phyloP scores from a whole-genome alignment of 2,113 vertebrate species.

The Panurus biarmicus region DNA sequence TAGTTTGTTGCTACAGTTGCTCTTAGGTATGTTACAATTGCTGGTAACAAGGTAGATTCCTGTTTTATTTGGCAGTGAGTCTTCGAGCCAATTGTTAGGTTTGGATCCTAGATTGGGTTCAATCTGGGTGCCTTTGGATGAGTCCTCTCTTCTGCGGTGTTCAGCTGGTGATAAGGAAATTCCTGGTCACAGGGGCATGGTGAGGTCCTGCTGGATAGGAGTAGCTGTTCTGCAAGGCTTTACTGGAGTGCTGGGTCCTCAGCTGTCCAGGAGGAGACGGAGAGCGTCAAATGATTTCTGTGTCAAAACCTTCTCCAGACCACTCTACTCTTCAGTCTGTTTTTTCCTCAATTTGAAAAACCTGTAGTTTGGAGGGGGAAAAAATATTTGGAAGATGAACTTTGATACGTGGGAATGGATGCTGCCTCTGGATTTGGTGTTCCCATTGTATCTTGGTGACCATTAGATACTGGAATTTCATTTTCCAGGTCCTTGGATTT shows the following conservation, averaged over 20 bases:
- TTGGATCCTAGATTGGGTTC: not conserved
- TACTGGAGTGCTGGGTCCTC: not conserved
- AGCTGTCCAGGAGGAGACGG: not conserved
- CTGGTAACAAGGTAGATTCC: not conserved
- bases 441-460: not conserved
- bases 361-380: not conserved
- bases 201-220: not conserved
- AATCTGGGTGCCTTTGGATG: not conserved
- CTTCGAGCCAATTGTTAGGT: not conserved
- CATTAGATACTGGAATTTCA: not conserved
- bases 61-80: not conserved
- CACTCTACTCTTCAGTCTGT: not conserved
- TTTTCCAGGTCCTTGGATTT: not conserved
- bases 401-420: not conserved
- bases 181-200: not conserved
- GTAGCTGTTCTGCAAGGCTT: not conserved
- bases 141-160: not conserved
- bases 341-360: not conserved
- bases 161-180: not conserved
- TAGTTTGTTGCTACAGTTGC: not conserved
- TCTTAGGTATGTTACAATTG: not conserved
- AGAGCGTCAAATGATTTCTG: not conserved
- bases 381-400: not conserved
- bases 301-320: not conserved
- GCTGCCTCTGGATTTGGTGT: not conserved